Evolutionary conservation across 2,113 vertebrate genomes (phyloP).

Genomic region (Dermatemys mawii): DNA sequence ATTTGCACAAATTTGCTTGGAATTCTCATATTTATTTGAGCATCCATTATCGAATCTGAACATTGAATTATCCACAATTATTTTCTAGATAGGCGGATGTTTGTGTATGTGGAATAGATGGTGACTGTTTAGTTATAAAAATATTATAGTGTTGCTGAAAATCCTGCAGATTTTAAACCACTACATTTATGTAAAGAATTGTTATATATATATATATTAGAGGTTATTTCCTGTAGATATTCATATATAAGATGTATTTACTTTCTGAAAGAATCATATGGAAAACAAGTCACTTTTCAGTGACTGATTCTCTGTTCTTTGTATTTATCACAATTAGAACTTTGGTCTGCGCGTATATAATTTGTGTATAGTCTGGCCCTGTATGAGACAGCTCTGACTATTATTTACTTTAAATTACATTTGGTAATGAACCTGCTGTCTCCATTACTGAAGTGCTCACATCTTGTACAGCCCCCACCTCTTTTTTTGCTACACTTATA

Average conservation of each 20-base stretch:
- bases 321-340: constrained; percentile 24
- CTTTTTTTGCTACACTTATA: not conserved
- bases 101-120: constrained; percentile 86
- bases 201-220: constrained; percentile 17
- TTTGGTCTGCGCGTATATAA: not conserved
- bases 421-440: not conserved
- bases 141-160: constrained; percentile 71
- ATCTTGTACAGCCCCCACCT: not conserved
- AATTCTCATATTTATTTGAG: constrained; percentile 99
- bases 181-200: constrained; percentile 49
- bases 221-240: constrained; percentile 36
- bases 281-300: constrained; percentile 39
- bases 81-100: constrained; percentile 93
- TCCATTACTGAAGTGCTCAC: not conserved
- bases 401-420: not conserved
- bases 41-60: constrained; percentile 99
- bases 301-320: constrained; percentile 38
- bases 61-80: constrained; percentile 99
- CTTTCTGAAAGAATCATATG: constrained; percentile 37
- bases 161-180: constrained; percentile 63
- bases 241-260: constrained; percentile 62
- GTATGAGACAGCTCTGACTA: not conserved
- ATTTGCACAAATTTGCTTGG: constrained; percentile 99
- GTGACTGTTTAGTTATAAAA: constrained; percentile 74
- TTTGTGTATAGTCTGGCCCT: not conserved